Evolutionary conservation across 2,888 invertebrate genomes (phyloP).

Genomic region (Tetragonula carbonaria): DNA sequence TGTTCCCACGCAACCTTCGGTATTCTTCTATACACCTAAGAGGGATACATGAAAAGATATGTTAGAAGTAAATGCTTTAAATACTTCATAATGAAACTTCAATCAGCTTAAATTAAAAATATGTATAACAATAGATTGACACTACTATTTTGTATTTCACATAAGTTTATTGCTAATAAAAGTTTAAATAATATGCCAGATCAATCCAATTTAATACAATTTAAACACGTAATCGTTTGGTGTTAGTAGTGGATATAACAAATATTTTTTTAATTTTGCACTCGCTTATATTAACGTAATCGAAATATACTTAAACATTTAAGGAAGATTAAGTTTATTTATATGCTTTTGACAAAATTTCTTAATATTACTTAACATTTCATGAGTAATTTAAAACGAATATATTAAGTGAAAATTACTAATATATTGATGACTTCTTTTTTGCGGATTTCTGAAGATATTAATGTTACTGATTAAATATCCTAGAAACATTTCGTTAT

Average conservation of each 20-base stretch:
- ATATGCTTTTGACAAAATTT: constrained; percentile 22
- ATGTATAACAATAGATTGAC: constrained; percentile 1
- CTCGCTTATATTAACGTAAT: constrained; percentile 22
- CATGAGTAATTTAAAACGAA: constrained; percentile 11
- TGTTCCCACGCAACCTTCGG: constrained; percentile 75
- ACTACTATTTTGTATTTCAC: neutral
- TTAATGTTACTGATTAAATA: constrained; percentile 34
- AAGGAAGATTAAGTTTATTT: constrained; percentile 36
- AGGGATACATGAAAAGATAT: constrained; percentile 73
- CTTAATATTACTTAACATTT: constrained; percentile 46
- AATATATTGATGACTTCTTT: constrained; percentile 8
- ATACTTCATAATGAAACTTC: constrained; percentile 25
- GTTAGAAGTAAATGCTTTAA: constrained; percentile 54
- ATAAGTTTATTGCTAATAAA: constrained; percentile 8
- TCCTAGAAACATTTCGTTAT: constrained; percentile 37
- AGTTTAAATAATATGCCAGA: constrained; percentile 7
- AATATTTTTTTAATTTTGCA: constrained; percentile 15
- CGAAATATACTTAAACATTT: constrained; percentile 27
- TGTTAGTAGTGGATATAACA: constrained; percentile 4
- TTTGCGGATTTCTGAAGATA: constrained; percentile 3
- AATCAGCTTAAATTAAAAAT: constrained; percentile 8
- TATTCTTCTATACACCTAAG: constrained; percentile 79
- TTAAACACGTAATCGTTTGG: constrained; percentile 22
- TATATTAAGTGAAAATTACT: constrained; percentile 14
- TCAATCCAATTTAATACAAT: constrained; percentile 24